Base-by-base conservation (phyloP, 2,888 invertebrate genomes). In the Phorcus lineatus region DNA sequence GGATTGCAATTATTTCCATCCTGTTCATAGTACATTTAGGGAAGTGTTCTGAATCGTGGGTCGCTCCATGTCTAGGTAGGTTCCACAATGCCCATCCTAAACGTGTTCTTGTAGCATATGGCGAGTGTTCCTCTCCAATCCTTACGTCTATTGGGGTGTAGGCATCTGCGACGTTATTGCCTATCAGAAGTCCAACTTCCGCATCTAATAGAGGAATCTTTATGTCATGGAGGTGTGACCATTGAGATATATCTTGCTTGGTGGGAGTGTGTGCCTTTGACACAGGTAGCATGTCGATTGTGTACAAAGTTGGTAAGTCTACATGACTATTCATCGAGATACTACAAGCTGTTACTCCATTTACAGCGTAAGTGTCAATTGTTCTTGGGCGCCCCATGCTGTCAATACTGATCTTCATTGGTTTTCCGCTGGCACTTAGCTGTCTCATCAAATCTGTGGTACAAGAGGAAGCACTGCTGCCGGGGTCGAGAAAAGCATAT, bases 391-490 rank as follows among this genome's bases (percentile, higher is more conserved):
- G 7, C n/a, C 77, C 55, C 70, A 77, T 77, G n/a, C 67, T 77
- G 17, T 17, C 62, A 16, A 81, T n/a, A 2, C 36, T 66, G 4
- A 79, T 76, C 62, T 52, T 79, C 57, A 36, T 22, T 16, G 3
- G 9, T 22, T 62, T 55, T 1, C 79, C 76, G 17, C 16, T 75
- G 16, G 24, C 47, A 1, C 67, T 74, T 28, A 81, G 19, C 24
- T 66, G 28, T 7, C 36, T 4, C 47, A 62, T 28, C 36, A 81
- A 28, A 9, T 19, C 7, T 6, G 22, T 28, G 1, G 78, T 81
- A 52, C 81, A 81, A 40, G 79, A 81, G 16, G 62, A 62, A 16
- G 75, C 77, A 54, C 24, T 79, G 57, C 79, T 79, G 2, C 81
- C 79, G 11, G 74, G 62, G 31, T 81, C 79, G 1, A 74, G 16